These are phyloP conservation scores for Tinea semifulvella DNA, from an alignment of 2,888 invertebrate genomes.

Conservation along the genomic window DNA sequence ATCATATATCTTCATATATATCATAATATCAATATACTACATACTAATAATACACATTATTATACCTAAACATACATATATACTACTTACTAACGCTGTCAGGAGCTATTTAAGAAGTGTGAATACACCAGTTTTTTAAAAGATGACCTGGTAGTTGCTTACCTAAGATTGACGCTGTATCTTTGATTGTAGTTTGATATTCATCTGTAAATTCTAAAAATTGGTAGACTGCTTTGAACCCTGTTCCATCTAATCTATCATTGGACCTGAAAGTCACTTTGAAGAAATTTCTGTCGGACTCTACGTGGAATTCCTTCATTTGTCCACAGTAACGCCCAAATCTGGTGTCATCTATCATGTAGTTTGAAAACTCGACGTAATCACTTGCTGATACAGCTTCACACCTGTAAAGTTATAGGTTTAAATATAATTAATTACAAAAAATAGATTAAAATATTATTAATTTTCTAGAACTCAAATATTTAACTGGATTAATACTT, in stretches of 20 bases:
- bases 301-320: conserved; percentile 80
- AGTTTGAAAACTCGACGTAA: conserved; percentile 96
- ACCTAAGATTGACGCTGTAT: conserved; percentile 43
- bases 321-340: conserved; percentile 90
- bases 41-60: no score
- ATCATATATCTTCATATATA: no score
- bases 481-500: no score
- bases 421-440: no score
- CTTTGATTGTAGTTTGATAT: conserved; percentile 48
- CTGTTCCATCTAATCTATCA: conserved; percentile 91
- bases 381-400: conserved; percentile 92
- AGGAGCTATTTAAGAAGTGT: no score
- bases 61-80: no score
- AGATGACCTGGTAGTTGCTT: no score
- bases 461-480: no score
- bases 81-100: no score
- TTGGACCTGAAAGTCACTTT: conserved; percentile 95
- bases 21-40: no score
- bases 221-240: conserved; percentile 92
- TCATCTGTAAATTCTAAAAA: conserved; percentile 78
- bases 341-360: conserved; percentile 88
- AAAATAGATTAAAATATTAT: no score
- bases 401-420: conserved; percentile 83
- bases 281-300: conserved; percentile 92
- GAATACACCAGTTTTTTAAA: no score